Evolutionary conservation across 2,888 invertebrate genomes (phyloP).

Genomic region (Phortica magna): DNA sequence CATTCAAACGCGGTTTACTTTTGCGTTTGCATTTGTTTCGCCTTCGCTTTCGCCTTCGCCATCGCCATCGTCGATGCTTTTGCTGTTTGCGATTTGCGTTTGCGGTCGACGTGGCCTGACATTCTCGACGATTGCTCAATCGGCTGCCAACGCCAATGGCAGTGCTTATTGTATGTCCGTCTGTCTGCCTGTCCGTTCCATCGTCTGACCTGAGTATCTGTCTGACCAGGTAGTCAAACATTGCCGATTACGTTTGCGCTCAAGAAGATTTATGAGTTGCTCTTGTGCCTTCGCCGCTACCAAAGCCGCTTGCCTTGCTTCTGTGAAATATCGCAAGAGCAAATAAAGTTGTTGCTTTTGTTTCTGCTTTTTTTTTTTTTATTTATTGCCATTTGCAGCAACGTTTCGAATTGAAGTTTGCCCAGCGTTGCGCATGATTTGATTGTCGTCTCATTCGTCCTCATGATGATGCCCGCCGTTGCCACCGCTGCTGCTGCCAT

Average conservation of each 20-base stretch:
- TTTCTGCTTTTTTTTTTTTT: neutral
- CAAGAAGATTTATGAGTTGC: conserved; percentile 69
- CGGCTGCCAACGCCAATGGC: conserved; percentile 45
- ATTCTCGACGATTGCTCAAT: conserved; percentile 66
- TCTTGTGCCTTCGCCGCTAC: conserved; percentile 36
- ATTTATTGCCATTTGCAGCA: neutral
- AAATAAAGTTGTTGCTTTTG: conserved; percentile 58
- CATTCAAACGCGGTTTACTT: neutral
- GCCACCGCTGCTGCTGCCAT: neutral
- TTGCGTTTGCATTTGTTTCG: neutral
- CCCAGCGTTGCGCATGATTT: conserved; percentile 50
- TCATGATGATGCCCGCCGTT: neutral
- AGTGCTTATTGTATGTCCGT: conserved; percentile 40
- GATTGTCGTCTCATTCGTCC: conserved; percentile 41
- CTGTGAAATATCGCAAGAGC: conserved; percentile 44
- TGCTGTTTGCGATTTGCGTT: neutral
- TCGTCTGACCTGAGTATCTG: neutral
- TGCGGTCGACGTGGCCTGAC: conserved; percentile 52
- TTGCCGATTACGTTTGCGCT: conserved; percentile 36
- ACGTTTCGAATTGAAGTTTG: conserved; percentile 2
- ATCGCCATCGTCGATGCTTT: too few relatives aligned
- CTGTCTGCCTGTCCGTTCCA: neutral
- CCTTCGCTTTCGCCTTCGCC: too few relatives aligned
- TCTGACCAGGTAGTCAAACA: conserved; percentile 37
- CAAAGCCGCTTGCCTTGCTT: neutral